Conservation (phyloP, 2,113 vertebrate genomes). For the Rousettus leschenaultii region DNA sequence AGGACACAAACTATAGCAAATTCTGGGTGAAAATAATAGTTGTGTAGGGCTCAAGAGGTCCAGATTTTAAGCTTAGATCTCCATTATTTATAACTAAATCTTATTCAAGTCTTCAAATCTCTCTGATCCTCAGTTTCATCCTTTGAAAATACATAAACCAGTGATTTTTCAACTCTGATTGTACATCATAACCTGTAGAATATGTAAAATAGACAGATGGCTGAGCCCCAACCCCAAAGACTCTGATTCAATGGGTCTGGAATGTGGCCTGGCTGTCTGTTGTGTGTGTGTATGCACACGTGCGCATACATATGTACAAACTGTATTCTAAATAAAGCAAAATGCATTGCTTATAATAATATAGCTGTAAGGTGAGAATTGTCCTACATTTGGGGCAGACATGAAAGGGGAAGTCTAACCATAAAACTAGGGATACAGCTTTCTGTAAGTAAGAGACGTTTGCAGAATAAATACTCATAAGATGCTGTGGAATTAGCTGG, state of each 20-base stretch:
- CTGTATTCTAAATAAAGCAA: not conserved
- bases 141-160: not conserved
- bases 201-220: not conserved
- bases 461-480: not conserved
- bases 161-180: not conserved
- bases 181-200: not conserved
- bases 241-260: not conserved
- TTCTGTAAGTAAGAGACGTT: too few species aligned
- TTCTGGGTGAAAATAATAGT: not conserved
- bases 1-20: not conserved
- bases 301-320: not conserved
- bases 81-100: not conserved
- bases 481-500: too few species aligned
- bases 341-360: not conserved
- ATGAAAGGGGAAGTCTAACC: not conserved
- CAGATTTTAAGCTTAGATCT: not conserved
- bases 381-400: not conserved
- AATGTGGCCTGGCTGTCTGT: not conserved
- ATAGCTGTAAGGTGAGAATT: not conserved
- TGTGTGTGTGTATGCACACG: rapidly evolving
- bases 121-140: not conserved
- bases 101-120: not conserved
- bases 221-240: not conserved
- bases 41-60: not conserved
- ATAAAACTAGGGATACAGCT: not conserved